phyloP scores from a whole-genome alignment of 2,888 invertebrate species.

The Flabesymbios commensalis region DNA sequence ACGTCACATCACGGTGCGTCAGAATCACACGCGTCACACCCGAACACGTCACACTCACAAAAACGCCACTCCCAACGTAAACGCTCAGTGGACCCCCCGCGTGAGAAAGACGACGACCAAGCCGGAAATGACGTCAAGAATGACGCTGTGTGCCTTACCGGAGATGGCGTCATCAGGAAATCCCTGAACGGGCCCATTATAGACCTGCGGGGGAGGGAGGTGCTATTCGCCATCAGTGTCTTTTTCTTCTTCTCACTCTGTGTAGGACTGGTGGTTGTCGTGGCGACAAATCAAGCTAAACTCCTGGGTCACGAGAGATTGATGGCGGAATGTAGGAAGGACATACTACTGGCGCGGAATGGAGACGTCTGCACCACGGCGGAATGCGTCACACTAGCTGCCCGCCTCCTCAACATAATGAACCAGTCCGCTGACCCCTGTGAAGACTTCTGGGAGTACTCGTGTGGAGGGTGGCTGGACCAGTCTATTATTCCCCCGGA shows the following conservation, averaged over 20 bases:
- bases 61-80: no score
- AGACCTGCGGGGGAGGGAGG: slow-evolving; percentile 35
- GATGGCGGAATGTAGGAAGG: background rate
- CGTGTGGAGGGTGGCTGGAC: slow-evolving; percentile 65
- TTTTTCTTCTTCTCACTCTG: slow-evolving; percentile 36
- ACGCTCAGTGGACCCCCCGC: no score
- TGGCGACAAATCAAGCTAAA: slow-evolving; percentile 18
- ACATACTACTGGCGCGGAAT: background rate
- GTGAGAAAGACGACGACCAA: no score
- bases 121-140: no score
- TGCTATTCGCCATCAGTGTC: slow-evolving; percentile 35
- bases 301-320: background rate
- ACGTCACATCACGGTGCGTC: no score
- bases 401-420: slow-evolving; percentile 64
- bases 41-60: no score
- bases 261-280: slow-evolving; percentile 31
- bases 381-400: slow-evolving; percentile 17
- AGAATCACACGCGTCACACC: no score
- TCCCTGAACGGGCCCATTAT: slow-evolving; percentile 28
- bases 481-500: slow-evolving; percentile 16
- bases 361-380: background rate
- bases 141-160: no score
- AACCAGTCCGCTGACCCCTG: slow-evolving; percentile 78
- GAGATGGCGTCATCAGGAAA: no score
- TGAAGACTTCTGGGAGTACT: slow-evolving; percentile 81